phyloP scores from a whole-genome alignment of 2,113 vertebrate species.

The Myotis davidii region DNA sequence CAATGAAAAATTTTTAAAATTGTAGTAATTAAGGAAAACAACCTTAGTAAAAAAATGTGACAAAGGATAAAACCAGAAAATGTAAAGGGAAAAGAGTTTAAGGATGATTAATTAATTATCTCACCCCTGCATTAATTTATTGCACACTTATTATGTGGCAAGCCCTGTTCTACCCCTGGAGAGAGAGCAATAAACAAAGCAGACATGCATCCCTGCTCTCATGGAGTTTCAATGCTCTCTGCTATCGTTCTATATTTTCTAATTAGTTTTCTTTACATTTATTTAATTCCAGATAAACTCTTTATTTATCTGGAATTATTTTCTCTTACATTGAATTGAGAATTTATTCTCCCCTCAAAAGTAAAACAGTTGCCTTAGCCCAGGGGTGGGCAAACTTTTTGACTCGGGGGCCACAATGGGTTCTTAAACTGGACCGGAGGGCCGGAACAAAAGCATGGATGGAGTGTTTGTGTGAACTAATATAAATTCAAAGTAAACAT shows the following conservation, averaged over 20 bases:
- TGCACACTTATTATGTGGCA: neutral
- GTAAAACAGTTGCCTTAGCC: neutral
- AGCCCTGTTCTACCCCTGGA: neutral
- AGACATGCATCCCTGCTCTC: neutral
- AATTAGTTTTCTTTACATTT: neutral
- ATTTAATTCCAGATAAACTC: neutral
- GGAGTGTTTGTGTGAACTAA: no score
- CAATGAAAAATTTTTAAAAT: neutral
- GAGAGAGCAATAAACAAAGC: neutral
- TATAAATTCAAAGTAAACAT: no score
- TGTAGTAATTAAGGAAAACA: neutral
- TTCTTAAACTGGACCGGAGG: no score
- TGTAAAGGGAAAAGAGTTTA: neutral
- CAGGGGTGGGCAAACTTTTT: no score
- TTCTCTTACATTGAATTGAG: neutral
- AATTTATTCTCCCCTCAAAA: neutral
- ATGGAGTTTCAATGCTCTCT: neutral
- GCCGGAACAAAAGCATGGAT: no score
- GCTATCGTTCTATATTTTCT: neutral
- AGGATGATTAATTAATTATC: neutral
- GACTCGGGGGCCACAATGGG: no score
- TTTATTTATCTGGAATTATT: constrained; percentile 22
- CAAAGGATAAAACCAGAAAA: neutral
- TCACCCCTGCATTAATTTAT: neutral
- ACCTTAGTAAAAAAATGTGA: neutral